Evolutionary conservation across 1,140 invertebrate genomes (phyloP).

Genomic region (Propsilocerus akamusi): DNA sequence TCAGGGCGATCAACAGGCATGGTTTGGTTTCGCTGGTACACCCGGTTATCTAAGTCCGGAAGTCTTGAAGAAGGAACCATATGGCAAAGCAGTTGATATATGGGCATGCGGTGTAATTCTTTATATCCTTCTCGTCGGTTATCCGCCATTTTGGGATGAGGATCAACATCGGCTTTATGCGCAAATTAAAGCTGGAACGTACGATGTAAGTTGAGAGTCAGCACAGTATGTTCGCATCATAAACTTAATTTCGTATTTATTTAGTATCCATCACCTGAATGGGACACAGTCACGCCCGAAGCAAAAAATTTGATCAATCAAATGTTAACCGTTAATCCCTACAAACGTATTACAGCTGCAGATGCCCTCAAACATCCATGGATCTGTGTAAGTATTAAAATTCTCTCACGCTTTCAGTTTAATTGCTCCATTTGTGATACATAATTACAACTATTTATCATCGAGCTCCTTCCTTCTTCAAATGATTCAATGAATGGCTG

Average conservation of each 20-base stretch:
- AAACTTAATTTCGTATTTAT: slow-evolving; percentile 10
- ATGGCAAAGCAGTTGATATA: slow-evolving; percentile 88
- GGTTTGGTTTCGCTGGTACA: slow-evolving; percentile 90
- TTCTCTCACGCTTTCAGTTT: slow-evolving; percentile 5
- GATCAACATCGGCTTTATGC: slow-evolving; percentile 83
- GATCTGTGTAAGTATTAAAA: slow-evolving; percentile 67
- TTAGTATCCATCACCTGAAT: slow-evolving; percentile 87
- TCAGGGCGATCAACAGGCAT: slow-evolving; percentile 76
- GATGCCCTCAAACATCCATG: slow-evolving; percentile 86
- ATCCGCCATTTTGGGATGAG: slow-evolving; percentile 93
- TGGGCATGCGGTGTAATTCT: slow-evolving; percentile 83
- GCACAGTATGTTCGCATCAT: background rate
- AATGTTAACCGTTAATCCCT: slow-evolving; percentile 83
- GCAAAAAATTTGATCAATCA: slow-evolving; percentile 89
- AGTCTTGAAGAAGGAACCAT: slow-evolving; percentile 86
- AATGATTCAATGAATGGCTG: background rate
- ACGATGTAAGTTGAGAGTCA: slow-evolving; percentile 53
- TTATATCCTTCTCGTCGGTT: slow-evolving; percentile 85
- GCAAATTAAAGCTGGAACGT: slow-evolving; percentile 85
- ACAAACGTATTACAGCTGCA: slow-evolving; percentile 72
- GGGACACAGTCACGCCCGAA: slow-evolving; percentile 88
- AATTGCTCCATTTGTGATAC: too few relatives aligned
- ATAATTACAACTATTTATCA: background rate
- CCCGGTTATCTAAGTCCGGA: slow-evolving; percentile 86
- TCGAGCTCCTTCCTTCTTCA: background rate